Conservation (phyloP, 1,140 invertebrate genomes). For the Manduca sexta region DNA sequence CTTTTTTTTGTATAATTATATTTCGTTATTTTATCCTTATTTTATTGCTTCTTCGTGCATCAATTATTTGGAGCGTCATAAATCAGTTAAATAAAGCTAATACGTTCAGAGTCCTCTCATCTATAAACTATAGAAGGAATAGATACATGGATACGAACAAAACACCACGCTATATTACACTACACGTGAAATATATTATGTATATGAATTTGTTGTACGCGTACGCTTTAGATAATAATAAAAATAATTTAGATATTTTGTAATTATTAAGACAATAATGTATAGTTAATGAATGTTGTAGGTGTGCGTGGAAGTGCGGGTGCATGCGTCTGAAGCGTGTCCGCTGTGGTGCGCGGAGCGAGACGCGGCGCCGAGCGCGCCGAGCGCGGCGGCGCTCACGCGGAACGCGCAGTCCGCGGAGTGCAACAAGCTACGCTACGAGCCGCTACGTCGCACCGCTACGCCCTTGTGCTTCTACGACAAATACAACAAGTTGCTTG, state of each 20-base stretch:
- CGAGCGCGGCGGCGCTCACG: slow-evolving; percentile 4
- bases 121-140: too few relatives aligned
- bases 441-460: not conserved
- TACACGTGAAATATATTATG: too few relatives aligned
- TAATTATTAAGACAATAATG: not conserved
- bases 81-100: too few relatives aligned
- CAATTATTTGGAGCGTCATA: too few relatives aligned
- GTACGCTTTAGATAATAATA: not conserved
- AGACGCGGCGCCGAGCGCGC: not conserved
- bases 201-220: not conserved
- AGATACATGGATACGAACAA: too few relatives aligned
- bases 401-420: slow-evolving; percentile 6
- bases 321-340: slow-evolving; percentile 16
- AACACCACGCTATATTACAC: too few relatives aligned
- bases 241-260: not conserved
- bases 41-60: too few relatives aligned
- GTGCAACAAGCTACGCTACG: not conserved
- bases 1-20: too few relatives aligned
- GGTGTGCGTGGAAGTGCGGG: slow-evolving; percentile 24
- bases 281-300: slow-evolving; percentile 2
- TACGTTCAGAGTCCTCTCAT: too few relatives aligned
- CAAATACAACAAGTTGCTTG: slow-evolving; percentile 16
- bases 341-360: not conserved
- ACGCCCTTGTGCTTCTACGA: slow-evolving; percentile 21
- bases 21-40: too few relatives aligned